Evolutionary conservation across 2,888 invertebrate species (phyloP).

Genomic region (Calameuta pallipes): DNA sequence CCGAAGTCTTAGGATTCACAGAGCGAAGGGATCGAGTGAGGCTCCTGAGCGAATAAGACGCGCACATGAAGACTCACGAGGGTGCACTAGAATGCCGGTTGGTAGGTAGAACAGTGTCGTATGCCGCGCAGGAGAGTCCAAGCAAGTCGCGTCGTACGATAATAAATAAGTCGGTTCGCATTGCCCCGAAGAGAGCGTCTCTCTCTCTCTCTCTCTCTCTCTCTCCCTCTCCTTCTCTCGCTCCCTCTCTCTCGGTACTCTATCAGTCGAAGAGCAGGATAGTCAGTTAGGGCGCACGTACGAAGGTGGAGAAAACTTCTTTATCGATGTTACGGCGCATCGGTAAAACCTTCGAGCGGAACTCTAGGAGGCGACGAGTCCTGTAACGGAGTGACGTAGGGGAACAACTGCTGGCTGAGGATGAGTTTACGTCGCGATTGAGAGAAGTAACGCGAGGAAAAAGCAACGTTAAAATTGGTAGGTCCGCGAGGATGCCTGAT

Average conservation of each 20-base stretch:
- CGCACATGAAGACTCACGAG: background rate
- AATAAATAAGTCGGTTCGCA: constrained; percentile 11
- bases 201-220: constrained; percentile 11
- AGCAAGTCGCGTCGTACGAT: background rate
- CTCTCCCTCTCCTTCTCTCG: background rate
- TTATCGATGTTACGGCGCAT: background rate
- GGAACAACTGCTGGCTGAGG: background rate
- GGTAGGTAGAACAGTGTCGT: background rate
- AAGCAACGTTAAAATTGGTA: background rate
- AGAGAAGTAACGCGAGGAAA: background rate
- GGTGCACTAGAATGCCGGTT: background rate
- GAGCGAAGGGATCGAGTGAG: background rate
- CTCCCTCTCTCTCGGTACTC: background rate
- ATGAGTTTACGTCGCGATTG: background rate
- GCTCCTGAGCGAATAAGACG: background rate
- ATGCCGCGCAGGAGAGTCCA: background rate
- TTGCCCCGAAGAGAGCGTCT: constrained; percentile 13
- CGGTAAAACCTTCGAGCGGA: background rate
- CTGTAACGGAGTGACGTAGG: background rate
- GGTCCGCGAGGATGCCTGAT: background rate
- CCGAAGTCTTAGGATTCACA: background rate
- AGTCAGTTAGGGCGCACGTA: constrained; percentile 18
- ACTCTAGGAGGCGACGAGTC: background rate
- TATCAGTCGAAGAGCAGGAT: background rate
- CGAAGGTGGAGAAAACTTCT: background rate